Base-by-base conservation (phyloP, 2,888 invertebrate genomes). In the Apotomis capreana region DNA sequence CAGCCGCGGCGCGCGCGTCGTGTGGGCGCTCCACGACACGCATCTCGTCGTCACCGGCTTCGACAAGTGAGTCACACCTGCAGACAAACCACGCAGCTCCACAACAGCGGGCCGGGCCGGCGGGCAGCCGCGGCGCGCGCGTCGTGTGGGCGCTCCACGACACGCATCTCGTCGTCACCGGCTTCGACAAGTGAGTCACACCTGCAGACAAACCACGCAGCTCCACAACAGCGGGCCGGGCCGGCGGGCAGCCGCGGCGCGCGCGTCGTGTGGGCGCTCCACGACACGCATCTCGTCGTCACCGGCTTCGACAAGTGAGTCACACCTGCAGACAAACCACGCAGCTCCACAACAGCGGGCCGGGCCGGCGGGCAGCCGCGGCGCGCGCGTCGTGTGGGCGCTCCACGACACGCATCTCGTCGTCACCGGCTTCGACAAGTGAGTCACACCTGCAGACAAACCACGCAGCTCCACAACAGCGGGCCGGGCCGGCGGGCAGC, bases 381-480 rank as follows among this genome's bases (percentile, higher is more conserved):
- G 98, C 26, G 99, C 98, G 5, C 94, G 99, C 75, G 94, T 98
- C 40, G 95, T 97, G 58, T 99, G 98, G 98, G 98, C 97, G 0
- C 94, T 98, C 36, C 96, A 96, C 81, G 98, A 97, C 9, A 95
- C 96, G 75, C 97, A 96, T 83, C 94, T 99, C 52, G 96, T 98
- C 69, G 96, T 98, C 75, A 97, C 97, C 74, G 98, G 98, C 71
- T 99, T 99, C 83, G 97, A 98, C 88, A 98, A 96, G 97, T 97
- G 82, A 84, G 93, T 85, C 26, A 26, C 26, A 26, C 26, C 26
- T 26, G 26, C 26, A 26, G 26, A 26, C 2, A 26, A 26, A n/a
- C n/a, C n/a, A n/a, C n/a, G n/a, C n/a, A n/a, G n/a, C n/a, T n/a
- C n/a, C n/a, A 89, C 95, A 52, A 87, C 90, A 49, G 95, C 98